These are phyloP conservation scores for Volucella inflata DNA, from an alignment of 2,888 invertebrate species.

Conservation along the genomic window DNA sequence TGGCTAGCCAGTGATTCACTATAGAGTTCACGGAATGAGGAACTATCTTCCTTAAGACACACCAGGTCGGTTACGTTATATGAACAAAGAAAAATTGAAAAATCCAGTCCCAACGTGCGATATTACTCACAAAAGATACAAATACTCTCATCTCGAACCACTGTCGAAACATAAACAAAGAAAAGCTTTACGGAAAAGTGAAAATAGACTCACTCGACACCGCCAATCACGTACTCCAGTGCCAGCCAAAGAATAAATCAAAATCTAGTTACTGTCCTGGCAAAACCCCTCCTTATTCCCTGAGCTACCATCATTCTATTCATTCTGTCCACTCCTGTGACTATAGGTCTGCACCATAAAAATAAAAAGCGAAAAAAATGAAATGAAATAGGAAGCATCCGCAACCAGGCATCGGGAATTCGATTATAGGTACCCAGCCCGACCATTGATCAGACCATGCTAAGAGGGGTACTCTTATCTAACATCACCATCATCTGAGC, in stretches of 20 bases:
- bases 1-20: slow-evolving; percentile 64
- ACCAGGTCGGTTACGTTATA: slow-evolving; percentile 65
- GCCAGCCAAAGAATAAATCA: slow-evolving; percentile 73
- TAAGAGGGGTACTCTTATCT: slow-evolving; percentile 57
- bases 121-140: slow-evolving; percentile 70
- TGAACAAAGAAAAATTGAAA: slow-evolving; percentile 30
- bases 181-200: slow-evolving; percentile 68
- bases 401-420: slow-evolving; percentile 53
- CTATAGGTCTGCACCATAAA: not conserved
- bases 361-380: slow-evolving; percentile 3
- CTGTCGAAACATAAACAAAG: slow-evolving; percentile 62
- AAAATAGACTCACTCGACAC: slow-evolving; percentile 74
- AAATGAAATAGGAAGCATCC: slow-evolving; percentile 63
- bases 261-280: slow-evolving; percentile 65
- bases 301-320: not conserved
- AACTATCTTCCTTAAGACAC: slow-evolving; percentile 61
- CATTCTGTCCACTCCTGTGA: slow-evolving; percentile 35
- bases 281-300: not conserved
- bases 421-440: slow-evolving; percentile 59
- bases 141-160: not conserved
- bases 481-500: slow-evolving; percentile 70
- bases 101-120: slow-evolving; percentile 43
- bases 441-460: slow-evolving; percentile 51
- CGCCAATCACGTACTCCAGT: slow-evolving; percentile 70
- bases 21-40: slow-evolving; percentile 67